phyloP scores from a whole-genome alignment of 2,797 vertebrate genomes.

The Thripadectes ignobilis region DNA sequence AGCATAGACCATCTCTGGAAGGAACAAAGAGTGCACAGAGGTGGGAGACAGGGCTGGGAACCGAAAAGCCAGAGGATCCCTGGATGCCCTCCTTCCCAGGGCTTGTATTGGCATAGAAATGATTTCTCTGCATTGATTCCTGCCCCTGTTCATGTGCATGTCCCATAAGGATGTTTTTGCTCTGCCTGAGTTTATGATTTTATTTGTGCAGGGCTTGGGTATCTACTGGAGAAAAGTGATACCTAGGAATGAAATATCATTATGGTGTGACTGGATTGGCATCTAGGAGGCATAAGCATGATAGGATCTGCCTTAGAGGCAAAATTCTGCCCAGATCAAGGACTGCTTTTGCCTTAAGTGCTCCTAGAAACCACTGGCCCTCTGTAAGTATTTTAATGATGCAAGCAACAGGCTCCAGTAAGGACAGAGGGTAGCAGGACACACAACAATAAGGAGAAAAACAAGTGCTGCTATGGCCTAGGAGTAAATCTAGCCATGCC shows the following conservation, averaged over 20 bases:
- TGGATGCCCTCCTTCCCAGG: background rate
- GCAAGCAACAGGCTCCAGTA: background rate
- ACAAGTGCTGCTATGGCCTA: background rate
- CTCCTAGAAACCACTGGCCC: background rate
- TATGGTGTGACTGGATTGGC: background rate
- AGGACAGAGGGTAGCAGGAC: background rate
- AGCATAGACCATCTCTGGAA: background rate
- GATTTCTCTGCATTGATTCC: conserved; percentile 3
- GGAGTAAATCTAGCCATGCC: background rate
- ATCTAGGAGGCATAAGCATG: background rate
- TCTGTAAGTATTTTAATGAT: background rate
- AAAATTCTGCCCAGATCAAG: background rate
- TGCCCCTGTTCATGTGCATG: background rate
- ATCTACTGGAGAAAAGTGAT: background rate
- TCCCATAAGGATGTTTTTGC: background rate
- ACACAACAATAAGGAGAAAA: background rate
- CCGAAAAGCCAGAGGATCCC: background rate
- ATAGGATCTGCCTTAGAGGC: background rate
- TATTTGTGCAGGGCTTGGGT: background rate
- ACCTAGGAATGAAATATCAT: background rate
- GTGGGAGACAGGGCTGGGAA: background rate
- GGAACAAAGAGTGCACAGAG: background rate
- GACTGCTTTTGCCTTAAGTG: background rate
- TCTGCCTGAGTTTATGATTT: background rate
- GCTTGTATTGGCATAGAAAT: background rate